Evolutionary conservation across 2,797 vertebrate genomes (phyloP).

Genomic region (Cottoperca gobio): DNA sequence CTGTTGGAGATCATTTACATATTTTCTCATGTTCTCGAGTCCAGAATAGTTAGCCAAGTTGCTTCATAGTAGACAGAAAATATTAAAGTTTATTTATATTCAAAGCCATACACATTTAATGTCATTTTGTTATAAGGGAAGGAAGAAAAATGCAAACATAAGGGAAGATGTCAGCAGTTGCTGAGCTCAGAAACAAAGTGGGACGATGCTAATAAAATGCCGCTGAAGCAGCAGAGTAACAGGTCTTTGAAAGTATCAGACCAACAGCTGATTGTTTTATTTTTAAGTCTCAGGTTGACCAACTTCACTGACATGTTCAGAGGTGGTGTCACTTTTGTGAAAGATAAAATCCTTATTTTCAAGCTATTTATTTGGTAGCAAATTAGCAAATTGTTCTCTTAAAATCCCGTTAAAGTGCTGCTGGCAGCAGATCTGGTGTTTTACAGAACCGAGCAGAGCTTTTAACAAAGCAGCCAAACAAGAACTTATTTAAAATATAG

Average conservation of each 20-base stretch:
- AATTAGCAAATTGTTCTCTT: background rate
- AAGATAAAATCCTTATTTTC: background rate
- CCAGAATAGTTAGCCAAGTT: background rate
- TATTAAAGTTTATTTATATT: slow-evolving; percentile 19
- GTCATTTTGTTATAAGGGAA: slow-evolving; percentile 13
- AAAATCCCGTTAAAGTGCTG: background rate
- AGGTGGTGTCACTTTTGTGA: background rate
- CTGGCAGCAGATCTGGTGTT: background rate
- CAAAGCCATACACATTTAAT: background rate
- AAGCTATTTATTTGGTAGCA: slow-evolving; percentile 21
- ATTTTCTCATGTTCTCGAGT: slow-evolving; percentile 6
- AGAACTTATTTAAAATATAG: too few relatives aligned
- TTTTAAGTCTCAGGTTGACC: slow-evolving; percentile 23
- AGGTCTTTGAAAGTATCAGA: background rate
- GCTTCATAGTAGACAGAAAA: too few relatives aligned
- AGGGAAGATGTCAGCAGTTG: background rate
- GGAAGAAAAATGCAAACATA: background rate
- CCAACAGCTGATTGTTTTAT: background rate
- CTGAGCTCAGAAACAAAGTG: background rate
- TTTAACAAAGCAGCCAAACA: background rate
- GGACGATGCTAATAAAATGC: background rate
- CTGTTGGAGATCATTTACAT: background rate
- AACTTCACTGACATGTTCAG: background rate
- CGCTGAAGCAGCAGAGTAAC: background rate
- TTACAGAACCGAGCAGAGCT: background rate